A percentile compares a stretch with the other conserved stretches of the same genome.
Conservation (phyloP, 2,888 invertebrate genomes). For the Horisme vitalbata region DNA sequence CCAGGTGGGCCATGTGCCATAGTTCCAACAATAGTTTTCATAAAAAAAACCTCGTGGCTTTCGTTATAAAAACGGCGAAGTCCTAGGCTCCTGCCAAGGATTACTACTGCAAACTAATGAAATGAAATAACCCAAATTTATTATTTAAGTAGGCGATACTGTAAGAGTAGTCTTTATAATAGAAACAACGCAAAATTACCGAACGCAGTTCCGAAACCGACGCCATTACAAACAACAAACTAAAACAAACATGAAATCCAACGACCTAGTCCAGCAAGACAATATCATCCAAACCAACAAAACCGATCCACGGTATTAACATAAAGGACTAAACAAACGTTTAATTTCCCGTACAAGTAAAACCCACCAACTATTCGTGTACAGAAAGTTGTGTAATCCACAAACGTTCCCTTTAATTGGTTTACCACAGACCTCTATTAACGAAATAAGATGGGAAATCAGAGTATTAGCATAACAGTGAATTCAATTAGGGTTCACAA, state of each 20-base stretch:
- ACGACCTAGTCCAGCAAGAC: conserved; percentile 13
- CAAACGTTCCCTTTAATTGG: conserved; percentile 80
- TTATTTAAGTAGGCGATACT: no score
- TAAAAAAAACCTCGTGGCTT: no score
- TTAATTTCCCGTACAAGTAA: conserved; percentile 58
- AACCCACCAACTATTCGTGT: conserved; percentile 67
- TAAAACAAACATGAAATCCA: conserved; percentile 14
- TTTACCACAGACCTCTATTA: conserved; percentile 81
- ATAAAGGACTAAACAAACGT: conserved; percentile 54
- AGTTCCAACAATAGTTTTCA: no score
- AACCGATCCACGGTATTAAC: conserved; percentile 44
- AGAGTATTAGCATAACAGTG: conserved; percentile 83
- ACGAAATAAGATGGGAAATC: conserved; percentile 83
- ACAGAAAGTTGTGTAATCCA: conserved; percentile 77
- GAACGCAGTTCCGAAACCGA: neutral
- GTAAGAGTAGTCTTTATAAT: no score
- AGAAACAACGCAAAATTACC: conserved; percentile 1
- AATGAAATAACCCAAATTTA: no score
- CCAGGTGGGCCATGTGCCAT: no score
- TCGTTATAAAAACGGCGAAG: no score
- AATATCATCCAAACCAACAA: conserved; percentile 39
- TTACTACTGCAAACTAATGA: no score
- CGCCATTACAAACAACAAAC: neutral
- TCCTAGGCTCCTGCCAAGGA: no score
- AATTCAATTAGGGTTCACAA: conserved; percentile 82